Conservation (phyloP, 2,797 vertebrate species). For the Artibeus lituratus region DNA sequence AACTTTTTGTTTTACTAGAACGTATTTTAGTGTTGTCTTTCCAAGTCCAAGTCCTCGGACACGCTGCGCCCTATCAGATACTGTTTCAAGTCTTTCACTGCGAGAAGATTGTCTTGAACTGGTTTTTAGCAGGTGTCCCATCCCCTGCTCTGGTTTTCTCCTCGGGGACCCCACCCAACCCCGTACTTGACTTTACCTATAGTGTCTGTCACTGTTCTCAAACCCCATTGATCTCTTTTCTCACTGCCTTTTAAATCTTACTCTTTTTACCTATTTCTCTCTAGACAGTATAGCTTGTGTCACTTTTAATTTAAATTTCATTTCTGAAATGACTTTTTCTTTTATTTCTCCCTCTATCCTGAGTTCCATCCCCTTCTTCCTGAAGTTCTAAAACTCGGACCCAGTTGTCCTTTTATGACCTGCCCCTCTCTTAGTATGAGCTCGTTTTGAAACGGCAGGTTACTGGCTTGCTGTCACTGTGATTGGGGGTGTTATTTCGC, state of each 20-base stretch:
- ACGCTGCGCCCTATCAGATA: background rate
- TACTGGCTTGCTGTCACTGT: background rate
- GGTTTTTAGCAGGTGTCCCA: background rate
- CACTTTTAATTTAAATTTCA: background rate
- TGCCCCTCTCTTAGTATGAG: background rate
- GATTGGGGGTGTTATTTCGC: background rate
- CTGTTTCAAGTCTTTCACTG: background rate
- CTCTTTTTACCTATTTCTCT: background rate
- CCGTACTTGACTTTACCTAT: background rate
- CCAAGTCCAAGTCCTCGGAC: background rate
- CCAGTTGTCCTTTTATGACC: background rate
- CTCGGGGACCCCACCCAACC: background rate
- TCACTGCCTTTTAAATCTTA: background rate
- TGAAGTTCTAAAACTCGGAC: background rate
- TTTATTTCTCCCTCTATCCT: background rate
- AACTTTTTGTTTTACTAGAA: background rate
- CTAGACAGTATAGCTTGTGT: background rate
- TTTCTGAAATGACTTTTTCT: background rate
- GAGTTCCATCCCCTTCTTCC: background rate
- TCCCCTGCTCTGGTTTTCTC: background rate
- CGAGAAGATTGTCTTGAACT: background rate
- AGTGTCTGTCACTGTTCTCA: background rate
- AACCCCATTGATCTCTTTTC: background rate
- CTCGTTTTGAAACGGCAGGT: background rate
- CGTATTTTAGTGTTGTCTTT: background rate